phyloP scores from a whole-genome alignment of 2,797 vertebrate species.

The Platyrinchus mystaceus region DNA sequence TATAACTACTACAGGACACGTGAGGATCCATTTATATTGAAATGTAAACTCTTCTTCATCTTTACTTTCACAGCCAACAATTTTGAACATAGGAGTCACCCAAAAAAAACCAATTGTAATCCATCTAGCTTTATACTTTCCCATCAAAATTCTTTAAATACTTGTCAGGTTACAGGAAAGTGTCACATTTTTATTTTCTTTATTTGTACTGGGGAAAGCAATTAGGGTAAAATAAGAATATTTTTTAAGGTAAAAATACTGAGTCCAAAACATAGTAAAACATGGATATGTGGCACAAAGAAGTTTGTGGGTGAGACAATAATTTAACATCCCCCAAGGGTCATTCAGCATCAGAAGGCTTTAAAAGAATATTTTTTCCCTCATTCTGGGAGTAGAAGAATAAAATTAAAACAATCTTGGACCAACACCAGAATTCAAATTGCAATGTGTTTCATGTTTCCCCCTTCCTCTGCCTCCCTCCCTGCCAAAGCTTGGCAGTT shows the following conservation, averaged over 20 bases:
- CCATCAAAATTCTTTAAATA: constrained; percentile 5
- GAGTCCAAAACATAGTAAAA: not conserved
- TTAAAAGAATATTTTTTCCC: not conserved
- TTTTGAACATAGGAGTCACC: not conserved
- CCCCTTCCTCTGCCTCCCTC: not conserved
- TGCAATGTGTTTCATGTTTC: not conserved
- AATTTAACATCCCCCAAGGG: not conserved
- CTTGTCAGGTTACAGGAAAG: not conserved
- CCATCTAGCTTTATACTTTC: not conserved
- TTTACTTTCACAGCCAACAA: not conserved
- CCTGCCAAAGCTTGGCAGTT: not conserved
- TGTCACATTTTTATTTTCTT: not conserved
- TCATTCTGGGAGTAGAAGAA: not conserved
- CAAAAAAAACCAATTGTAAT: not conserved
- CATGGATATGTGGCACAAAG: not conserved
- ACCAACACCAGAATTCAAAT: constrained; percentile 42
- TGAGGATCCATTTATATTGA: not conserved
- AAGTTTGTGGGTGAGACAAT: not conserved
- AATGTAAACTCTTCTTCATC: not conserved
- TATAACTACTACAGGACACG: not conserved
- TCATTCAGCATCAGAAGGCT: not conserved
- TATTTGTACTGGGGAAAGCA: not conserved
- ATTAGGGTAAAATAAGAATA: not conserved
- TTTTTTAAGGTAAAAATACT: constrained; percentile 20
- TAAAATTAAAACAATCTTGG: constrained; percentile 44